A percentile compares a stretch with the other conserved stretches of the same genome.
phyloP scores from a whole-genome alignment of 2,888 invertebrate species.

The Mactromeris polynyma region DNA sequence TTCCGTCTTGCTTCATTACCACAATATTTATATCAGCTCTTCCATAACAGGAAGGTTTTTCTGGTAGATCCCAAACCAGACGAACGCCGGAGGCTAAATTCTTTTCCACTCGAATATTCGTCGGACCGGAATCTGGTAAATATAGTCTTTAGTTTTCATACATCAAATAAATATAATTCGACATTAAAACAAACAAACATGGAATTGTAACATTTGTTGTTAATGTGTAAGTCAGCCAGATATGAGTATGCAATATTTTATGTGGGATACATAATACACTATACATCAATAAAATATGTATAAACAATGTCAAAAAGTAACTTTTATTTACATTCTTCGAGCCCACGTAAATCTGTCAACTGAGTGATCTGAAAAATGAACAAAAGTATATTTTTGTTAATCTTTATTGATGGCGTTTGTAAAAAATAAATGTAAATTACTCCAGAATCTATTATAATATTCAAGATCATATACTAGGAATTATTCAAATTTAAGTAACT shows the following conservation, averaged over 20 bases:
- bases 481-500: no score
- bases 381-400: not conserved
- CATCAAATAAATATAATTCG: no score
- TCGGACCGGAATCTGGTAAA: constrained; percentile 66
- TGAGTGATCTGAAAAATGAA: not conserved
- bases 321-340: constrained; percentile 23
- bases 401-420: no score
- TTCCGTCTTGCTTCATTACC: constrained; percentile 27
- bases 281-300: no score
- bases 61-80: constrained; percentile 56
- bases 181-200: no score
- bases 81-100: constrained; percentile 45
- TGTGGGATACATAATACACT: no score
- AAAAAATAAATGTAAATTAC: no score
- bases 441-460: no score
- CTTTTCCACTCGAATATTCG: constrained; percentile 54
- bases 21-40: constrained; percentile 45
- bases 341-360: not conserved
- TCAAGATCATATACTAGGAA: no score
- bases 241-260: no score
- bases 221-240: no score
- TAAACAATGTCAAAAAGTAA: not conserved
- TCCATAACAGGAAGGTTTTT: constrained; percentile 57
- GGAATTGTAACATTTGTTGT: no score
- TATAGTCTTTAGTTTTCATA: not conserved